These are phyloP conservation scores for Cephus pygmeus DNA, from an alignment of 2,888 invertebrate genomes.

Conservation along the genomic window DNA sequence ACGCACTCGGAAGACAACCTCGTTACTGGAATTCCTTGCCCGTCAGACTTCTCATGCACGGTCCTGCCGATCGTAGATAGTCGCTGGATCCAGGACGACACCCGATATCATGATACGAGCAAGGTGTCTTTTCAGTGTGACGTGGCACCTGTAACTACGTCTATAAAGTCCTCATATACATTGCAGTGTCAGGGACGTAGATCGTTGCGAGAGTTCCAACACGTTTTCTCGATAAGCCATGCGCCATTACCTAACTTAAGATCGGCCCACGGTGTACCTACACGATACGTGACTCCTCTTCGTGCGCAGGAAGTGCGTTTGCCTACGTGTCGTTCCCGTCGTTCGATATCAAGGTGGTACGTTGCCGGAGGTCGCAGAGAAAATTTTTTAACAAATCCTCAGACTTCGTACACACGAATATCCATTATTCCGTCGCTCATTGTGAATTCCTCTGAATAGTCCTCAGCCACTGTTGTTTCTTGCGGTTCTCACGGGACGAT, in stretches of 20 bases:
- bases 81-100: background rate
- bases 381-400: background rate
- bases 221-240: background rate
- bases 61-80: background rate
- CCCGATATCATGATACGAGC: background rate
- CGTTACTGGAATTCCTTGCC: background rate
- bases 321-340: background rate
- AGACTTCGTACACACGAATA: background rate
- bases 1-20: conserved; percentile 26
- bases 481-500: background rate
- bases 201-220: background rate
- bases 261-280: background rate
- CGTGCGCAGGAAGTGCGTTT: background rate
- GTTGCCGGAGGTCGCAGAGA: background rate
- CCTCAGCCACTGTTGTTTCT: background rate
- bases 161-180: background rate
- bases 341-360: background rate
- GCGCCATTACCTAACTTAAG: background rate
- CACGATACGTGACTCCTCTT: background rate
- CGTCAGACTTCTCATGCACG: background rate
- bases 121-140: background rate
- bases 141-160: background rate
- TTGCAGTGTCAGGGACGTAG: background rate
- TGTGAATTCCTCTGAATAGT: background rate
- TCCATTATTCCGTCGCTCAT: background rate